Percentiles rank a stretch among this genome's conserved stretches.
Evolutionary conservation across 2,113 vertebrate species (phyloP).

Genomic region (Cynocephalus volans): DNA sequence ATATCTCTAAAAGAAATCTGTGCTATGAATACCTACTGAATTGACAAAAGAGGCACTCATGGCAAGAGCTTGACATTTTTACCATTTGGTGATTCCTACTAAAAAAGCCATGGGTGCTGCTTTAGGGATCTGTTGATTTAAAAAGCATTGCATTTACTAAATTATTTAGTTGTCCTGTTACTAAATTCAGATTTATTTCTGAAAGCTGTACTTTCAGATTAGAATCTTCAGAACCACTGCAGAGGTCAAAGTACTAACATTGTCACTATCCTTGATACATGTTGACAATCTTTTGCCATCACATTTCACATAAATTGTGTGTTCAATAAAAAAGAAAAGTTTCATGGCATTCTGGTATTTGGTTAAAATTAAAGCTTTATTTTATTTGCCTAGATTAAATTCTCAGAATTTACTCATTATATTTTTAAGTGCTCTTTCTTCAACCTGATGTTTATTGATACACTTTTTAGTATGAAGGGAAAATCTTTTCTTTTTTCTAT

Average conservation of each 20-base stretch:
- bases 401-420: not conserved
- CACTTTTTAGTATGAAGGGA: not conserved
- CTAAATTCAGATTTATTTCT: conserved; percentile 90
- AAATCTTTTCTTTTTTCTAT: not conserved
- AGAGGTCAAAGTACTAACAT: conserved; percentile 85
- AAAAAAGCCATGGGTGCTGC: conserved; percentile 87
- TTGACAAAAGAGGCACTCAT: conserved; percentile 82
- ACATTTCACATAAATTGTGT: not conserved
- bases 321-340: not conserved
- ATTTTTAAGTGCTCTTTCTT: not conserved
- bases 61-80: conserved; percentile 89
- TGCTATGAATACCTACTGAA: conserved; percentile 84
- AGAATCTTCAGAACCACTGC: conserved; percentile 88
- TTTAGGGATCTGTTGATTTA: conserved; percentile 86
- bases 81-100: conserved; percentile 89
- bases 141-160: conserved; percentile 93
- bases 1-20: conserved; percentile 84
- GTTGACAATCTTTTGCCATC: conserved; percentile 90
- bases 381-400: not conserved
- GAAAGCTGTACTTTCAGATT: conserved; percentile 93
- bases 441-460: not conserved
- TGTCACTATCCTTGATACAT: conserved; percentile 89
- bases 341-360: not conserved
- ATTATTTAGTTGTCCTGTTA: conserved; percentile 93
- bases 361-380: conserved; percentile 3